phyloP scores from a whole-genome alignment of 2,888 invertebrate species.

The Ischnus inquisitorius region DNA sequence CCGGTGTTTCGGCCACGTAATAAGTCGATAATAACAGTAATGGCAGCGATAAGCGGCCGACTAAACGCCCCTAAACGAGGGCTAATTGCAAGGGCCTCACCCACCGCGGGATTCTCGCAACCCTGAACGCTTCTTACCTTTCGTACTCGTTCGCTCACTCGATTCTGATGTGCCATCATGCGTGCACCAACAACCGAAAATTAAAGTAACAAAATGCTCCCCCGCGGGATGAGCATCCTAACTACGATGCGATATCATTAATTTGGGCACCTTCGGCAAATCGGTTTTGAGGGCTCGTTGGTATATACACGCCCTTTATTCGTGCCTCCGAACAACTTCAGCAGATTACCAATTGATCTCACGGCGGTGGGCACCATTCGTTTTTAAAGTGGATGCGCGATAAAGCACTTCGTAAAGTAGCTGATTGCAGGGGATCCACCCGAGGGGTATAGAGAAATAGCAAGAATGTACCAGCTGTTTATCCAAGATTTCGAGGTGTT shows the following conservation, averaged over 20 bases:
- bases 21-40: constrained; percentile 85
- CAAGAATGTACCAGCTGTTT: not conserved
- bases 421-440: constrained; percentile 15
- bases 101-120: constrained; percentile 60
- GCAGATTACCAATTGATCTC: not conserved
- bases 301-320: constrained; percentile 63
- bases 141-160: not conserved
- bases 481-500: not conserved
- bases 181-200: constrained; percentile 71
- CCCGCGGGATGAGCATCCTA: constrained; percentile 60
- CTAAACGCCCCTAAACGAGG: constrained; percentile 85
- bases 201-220: constrained; percentile 71
- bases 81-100: constrained; percentile 80
- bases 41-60: constrained; percentile 82
- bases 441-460: not conserved
- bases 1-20: constrained; percentile 77
- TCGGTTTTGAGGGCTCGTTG: constrained; percentile 70
- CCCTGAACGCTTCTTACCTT: constrained; percentile 47
- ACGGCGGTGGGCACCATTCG: not conserved
- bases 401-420: constrained; percentile 42
- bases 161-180: constrained; percentile 24
- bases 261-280: constrained; percentile 78
- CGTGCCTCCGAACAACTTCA: constrained; percentile 30
- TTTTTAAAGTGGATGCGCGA: constrained; percentile 30
- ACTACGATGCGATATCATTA: constrained; percentile 78